Evolutionary conservation across 2,888 invertebrate genomes (phyloP).

Genomic region (Terebella lapidaria): DNA sequence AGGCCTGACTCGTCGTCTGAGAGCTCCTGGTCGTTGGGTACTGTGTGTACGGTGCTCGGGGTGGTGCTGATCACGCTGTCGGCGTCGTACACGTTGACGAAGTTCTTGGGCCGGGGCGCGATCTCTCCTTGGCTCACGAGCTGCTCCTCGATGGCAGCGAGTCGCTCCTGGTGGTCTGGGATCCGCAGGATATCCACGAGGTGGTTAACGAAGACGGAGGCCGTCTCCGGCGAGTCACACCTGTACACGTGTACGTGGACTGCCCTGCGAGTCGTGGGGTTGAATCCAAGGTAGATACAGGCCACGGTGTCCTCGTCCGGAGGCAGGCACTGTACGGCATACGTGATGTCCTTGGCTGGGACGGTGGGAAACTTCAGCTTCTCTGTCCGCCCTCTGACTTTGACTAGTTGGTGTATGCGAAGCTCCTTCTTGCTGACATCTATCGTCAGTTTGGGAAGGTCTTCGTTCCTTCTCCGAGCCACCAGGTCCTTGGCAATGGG

Average conservation of each 20-base stretch:
- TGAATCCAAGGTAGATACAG: conserved; percentile 85
- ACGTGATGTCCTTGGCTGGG: conserved; percentile 58
- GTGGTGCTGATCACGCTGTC: not conserved
- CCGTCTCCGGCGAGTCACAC: conserved; percentile 90
- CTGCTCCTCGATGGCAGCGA: conserved; percentile 69
- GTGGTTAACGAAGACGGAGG: conserved; percentile 78
- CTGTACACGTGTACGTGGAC: conserved; percentile 92
- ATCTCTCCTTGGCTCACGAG: conserved; percentile 34
- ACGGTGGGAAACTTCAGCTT: conserved; percentile 71
- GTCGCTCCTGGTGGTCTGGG: conserved; percentile 80
- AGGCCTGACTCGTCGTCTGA: not conserved
- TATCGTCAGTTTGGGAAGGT: conserved; percentile 73
- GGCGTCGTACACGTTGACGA: not conserved
- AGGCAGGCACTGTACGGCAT: conserved; percentile 70
- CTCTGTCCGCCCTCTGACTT: conserved; percentile 47
- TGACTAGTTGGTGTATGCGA: conserved; percentile 80
- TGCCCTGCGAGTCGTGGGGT: conserved; percentile 89
- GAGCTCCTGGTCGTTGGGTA: not conserved
- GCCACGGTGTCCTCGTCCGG: conserved; percentile 82
- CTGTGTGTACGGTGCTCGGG: not conserved
- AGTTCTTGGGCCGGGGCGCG: not conserved
- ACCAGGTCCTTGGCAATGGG: conserved; percentile 80
- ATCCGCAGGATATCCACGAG: conserved; percentile 73
- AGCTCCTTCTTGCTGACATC: conserved; percentile 75
- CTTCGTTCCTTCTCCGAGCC: conserved; percentile 77